Evolutionary conservation across 2,888 invertebrate genomes (phyloP), one percentile per base, ranked within the genome.

Genomic region (Leistus spinibarbis): DNA sequence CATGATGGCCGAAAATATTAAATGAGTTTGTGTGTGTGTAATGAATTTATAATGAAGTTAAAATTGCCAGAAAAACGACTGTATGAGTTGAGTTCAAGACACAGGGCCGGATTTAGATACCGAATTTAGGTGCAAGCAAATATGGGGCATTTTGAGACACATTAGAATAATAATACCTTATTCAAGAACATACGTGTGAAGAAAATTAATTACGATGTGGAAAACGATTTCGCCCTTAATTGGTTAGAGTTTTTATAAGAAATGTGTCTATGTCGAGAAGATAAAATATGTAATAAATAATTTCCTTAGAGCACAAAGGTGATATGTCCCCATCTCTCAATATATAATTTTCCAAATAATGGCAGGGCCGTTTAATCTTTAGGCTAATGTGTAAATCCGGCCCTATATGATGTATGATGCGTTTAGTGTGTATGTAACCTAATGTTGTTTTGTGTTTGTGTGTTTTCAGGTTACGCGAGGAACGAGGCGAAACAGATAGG

Each of bases 401-500:
- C n/a, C n/a, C n/a, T n/a, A n/a, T n/a, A n/a, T n/a, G 64, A 24
- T 23, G n/a, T 19, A n/a, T 53, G 53, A 13, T 40, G 10, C 16
- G 13, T 66, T 66, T 16, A 19, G 16, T 66, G 66, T 17, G 13
- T 3, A 23, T 64, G 27, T 16, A 13, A 20, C 16, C 17, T 54
- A 68, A 68, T 54, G 53, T n/a, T n/a, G 75, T 69, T 65, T 54
- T 27, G 19, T 69, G 9, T 62, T 78, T 80, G 88, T 88, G 88
- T 91, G 40, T 40, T 40, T 91, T 76, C 90, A 95, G 95, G 91
- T 90, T 95, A 88, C 91, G 95, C 82, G 95, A 95, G 85, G 95
- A 95, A 87, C 88, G 95, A 85, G 93, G 93, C 77, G 95, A 95
- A 84, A 91, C 92, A 80, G 95, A 95, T 84, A 90, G 94, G 85